Conservation (phyloP, 2,888 invertebrate genomes). For the Eupithecia insigniata region DNA sequence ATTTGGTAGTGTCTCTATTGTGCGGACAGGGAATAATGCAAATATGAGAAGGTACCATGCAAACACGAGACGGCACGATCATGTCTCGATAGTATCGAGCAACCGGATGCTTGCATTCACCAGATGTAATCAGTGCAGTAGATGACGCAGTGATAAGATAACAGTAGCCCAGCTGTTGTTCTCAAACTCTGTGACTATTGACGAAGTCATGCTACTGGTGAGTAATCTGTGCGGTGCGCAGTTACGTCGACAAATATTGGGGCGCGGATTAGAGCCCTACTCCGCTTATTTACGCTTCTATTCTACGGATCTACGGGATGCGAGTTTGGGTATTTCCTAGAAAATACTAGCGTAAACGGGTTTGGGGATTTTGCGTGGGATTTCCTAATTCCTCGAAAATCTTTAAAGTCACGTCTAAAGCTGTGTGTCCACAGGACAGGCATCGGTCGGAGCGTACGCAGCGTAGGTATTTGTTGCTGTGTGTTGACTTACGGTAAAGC, state of each 20-base stretch:
- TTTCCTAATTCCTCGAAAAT: not conserved
- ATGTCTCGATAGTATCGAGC: no score
- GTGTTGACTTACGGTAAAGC: no score
- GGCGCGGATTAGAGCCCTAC: slow-evolving; percentile 15
- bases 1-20: no score
- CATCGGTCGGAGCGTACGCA: no score
- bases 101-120: no score
- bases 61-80: no score
- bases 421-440: no score
- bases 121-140: no score
- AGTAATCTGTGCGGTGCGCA: slow-evolving; percentile 21
- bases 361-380: not conserved
- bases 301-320: not conserved
- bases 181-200: slow-evolving; percentile 12
- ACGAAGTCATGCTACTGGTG: slow-evolving; percentile 21
- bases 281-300: not conserved
- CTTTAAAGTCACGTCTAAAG: no score
- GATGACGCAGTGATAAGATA: not conserved
- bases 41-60: no score
- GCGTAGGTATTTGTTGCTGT: no score
- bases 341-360: not conserved
- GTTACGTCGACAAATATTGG: slow-evolving; percentile 26
- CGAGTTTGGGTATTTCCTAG: slow-evolving; percentile 1
- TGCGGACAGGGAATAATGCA: no score
- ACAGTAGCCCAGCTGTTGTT: not conserved